Evolutionary conservation across 35 echinoderm and acorn worm species (phyloP).

Genomic region (Acanthaster planci): DNA sequence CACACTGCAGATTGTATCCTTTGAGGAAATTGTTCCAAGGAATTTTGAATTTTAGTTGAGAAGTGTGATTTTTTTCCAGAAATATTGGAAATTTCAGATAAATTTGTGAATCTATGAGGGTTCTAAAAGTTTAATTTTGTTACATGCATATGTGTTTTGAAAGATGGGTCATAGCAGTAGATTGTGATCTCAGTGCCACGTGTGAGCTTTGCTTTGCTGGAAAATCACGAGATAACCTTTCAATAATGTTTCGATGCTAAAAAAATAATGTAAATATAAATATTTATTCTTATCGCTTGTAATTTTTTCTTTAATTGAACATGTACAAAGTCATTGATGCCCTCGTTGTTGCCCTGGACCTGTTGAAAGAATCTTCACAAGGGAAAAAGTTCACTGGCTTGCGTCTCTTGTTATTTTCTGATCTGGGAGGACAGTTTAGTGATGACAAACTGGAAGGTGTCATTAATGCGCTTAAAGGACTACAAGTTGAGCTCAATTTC

Average conservation of each 20-base stretch:
- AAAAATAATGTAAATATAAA: no score
- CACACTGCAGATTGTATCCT: slow-evolving; percentile 97
- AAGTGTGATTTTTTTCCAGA: background rate
- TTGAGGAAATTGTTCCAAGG: background rate
- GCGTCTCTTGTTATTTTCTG: slow-evolving; percentile 71
- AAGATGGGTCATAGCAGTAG: no score
- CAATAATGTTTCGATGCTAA: no score
- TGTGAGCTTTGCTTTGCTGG: no score
- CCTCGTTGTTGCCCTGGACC: slow-evolving; percentile 77
- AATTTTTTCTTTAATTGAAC: background rate
- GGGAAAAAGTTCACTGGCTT: slow-evolving; percentile 62
- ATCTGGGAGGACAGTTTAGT: slow-evolving; percentile 87
- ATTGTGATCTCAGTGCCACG: no score
- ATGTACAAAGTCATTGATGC: slow-evolving; percentile 72
- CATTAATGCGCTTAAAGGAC: slow-evolving; percentile 60
- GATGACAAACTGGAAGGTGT: slow-evolving; percentile 77
- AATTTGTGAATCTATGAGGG: background rate
- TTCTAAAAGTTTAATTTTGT: no score
- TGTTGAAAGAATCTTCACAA: slow-evolving; percentile 51
- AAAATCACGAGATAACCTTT: no score
- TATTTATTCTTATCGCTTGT: background rate
- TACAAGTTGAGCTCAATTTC: slow-evolving; percentile 79
- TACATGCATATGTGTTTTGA: no score
- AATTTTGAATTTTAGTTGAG: background rate
- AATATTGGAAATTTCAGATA: background rate